Conservation (phyloP, 2,888 invertebrate species). For the Limenitis camilla region DNA sequence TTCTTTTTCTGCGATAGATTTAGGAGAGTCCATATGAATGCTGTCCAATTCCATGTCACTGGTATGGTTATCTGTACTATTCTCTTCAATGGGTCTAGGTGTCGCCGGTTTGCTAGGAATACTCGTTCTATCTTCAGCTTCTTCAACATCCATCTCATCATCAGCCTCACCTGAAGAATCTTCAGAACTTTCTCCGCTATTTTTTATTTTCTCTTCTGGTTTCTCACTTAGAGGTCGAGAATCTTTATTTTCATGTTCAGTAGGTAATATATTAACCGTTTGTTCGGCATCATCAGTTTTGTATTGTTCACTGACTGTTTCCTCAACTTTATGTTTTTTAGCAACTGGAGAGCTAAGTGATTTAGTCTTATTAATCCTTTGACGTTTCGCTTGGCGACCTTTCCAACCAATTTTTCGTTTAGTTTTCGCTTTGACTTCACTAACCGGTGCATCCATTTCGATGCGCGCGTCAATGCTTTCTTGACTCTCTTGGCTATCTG, state of each 20-base stretch:
- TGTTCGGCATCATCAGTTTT: constrained; percentile 50
- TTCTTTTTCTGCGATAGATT: constrained; percentile 57
- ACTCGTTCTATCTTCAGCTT: constrained; percentile 62
- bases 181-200: constrained; percentile 71
- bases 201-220: constrained; percentile 45
- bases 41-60: constrained; percentile 71
- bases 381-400: constrained; percentile 57
- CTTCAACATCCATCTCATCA: constrained; percentile 80
- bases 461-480: constrained; percentile 38
- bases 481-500: constrained; percentile 66
- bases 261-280: constrained; percentile 28
- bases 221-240: constrained; percentile 38
- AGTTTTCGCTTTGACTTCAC: constrained; percentile 41
- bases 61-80: constrained; percentile 64
- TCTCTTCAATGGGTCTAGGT: constrained; percentile 53
- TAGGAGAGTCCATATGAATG: constrained; percentile 67
- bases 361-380: constrained; percentile 37
- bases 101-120: constrained; percentile 55
- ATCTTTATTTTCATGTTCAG: constrained; percentile 28
- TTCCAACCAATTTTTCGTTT: constrained; percentile 71
- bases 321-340: constrained; percentile 52
- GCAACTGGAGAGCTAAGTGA: constrained; percentile 39
- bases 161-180: constrained; percentile 80
- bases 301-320: constrained; percentile 34
- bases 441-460: constrained; percentile 32